Evolutionary conservation across 1,140 invertebrate genomes (phyloP).

Genomic region (Penaeus indicus): DNA sequence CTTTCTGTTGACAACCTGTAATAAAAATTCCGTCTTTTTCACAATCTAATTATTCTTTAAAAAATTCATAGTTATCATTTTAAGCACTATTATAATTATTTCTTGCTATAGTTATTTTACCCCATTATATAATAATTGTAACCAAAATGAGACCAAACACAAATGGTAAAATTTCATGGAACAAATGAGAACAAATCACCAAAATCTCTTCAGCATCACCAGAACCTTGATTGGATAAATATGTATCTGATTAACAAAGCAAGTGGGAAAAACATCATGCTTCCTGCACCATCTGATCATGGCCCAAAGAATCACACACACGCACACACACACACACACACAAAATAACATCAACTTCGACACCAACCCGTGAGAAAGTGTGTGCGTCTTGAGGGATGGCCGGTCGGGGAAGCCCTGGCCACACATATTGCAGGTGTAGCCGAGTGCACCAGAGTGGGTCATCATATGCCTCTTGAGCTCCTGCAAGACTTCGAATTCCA

Average conservation of each 20-base stretch:
- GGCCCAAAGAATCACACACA: not conserved
- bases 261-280: not conserved
- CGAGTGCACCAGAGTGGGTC: conserved; percentile 42
- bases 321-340: not conserved
- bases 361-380: conserved; percentile 58
- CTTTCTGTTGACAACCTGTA: conserved; percentile 42
- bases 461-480: conserved; percentile 57
- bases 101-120: no score
- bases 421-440: conserved; percentile 48
- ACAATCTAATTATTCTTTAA: not conserved
- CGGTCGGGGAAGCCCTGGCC: conserved; percentile 55
- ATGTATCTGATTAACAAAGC: no score
- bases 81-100: no score
- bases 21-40: not conserved
- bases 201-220: no score
- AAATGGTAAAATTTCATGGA: no score
- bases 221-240: no score
- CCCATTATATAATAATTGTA: no score
- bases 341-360: not conserved
- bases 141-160: no score
- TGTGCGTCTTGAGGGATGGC: conserved; percentile 50
- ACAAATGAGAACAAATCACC: no score
- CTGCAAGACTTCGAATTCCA: conserved; percentile 42
- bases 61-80: no score
- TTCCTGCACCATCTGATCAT: not conserved